These are phyloP conservation scores for Leuctra nigra DNA, from an alignment of 2,888 invertebrate genomes.

Conservation along the genomic window DNA sequence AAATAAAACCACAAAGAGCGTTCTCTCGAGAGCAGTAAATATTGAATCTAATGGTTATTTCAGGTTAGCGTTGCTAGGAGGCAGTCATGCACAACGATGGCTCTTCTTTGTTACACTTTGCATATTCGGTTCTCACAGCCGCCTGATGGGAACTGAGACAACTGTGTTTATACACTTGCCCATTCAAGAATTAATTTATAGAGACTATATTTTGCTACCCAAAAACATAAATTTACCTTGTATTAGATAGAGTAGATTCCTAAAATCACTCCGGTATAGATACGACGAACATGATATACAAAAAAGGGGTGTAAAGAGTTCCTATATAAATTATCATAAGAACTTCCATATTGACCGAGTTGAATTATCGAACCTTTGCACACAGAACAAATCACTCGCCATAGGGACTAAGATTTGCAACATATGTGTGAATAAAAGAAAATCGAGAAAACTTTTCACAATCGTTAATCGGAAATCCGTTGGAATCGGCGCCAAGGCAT, in stretches of 20 bases:
- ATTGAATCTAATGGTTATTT: conserved; percentile 15
- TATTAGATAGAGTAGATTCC: not conserved
- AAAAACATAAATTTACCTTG: conserved; percentile 2
- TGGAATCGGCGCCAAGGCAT: too few species aligned
- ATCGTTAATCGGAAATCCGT: too few species aligned
- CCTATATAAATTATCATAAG: too few species aligned
- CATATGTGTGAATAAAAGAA: too few species aligned
- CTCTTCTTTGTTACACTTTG: conserved; percentile 3
- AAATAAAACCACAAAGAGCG: conserved; percentile 13
- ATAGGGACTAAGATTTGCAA: too few species aligned
- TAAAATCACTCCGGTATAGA: too few species aligned
- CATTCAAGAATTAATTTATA: conserved; percentile 18
- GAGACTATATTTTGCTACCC: conserved; percentile 5
- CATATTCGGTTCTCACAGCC: conserved; percentile 6
- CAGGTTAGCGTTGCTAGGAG: not conserved
- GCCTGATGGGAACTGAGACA: conserved; percentile 7
- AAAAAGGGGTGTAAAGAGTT: too few species aligned
- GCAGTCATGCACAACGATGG: not conserved
- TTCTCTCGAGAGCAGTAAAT: conserved; percentile 11
- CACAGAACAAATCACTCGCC: too few species aligned
- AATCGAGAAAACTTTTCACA: too few species aligned
- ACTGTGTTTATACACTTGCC: conserved; percentile 7
- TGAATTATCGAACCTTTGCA: too few species aligned
- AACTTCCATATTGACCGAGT: too few species aligned
- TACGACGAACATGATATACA: too few species aligned